These are phyloP conservation scores for Thryonomys swinderianus DNA, from an alignment of 2,113 vertebrate species.

Conservation along the genomic window DNA sequence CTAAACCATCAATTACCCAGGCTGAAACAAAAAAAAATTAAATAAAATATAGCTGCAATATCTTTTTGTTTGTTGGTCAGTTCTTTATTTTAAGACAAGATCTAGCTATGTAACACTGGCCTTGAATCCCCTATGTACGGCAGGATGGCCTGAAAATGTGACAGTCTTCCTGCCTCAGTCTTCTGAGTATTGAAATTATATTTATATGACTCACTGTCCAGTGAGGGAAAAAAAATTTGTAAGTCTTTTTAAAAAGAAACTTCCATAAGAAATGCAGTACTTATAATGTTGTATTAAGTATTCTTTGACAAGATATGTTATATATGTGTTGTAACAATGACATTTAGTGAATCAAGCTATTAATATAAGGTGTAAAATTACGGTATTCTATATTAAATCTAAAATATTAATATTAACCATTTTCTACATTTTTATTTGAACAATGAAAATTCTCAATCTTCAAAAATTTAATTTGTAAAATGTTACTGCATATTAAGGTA, in stretches of 20 bases:
- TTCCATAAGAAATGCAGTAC: neutral
- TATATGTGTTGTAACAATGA: neutral
- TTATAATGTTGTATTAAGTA: neutral
- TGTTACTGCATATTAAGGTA: neutral
- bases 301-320: neutral
- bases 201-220: neutral
- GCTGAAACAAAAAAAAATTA: neutral
- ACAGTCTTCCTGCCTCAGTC: neutral
- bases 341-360: neutral
- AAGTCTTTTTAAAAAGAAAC: neutral
- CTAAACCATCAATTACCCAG: neutral
- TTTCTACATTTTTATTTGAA: neutral
- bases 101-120: too few species aligned
- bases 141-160: neutral
- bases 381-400: neutral
- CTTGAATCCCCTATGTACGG: neutral
- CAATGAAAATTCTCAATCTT: neutral
- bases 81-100: neutral
- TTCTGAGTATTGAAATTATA: neutral
- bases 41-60: neutral
- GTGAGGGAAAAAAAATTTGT: neutral
- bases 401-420: neutral
- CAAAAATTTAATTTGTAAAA: neutral
- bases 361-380: neutral
- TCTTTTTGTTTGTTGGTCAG: neutral